These are phyloP conservation scores for Chymomyza procnemis DNA, from an alignment of 2,888 invertebrate species.

Conservation along the genomic window DNA sequence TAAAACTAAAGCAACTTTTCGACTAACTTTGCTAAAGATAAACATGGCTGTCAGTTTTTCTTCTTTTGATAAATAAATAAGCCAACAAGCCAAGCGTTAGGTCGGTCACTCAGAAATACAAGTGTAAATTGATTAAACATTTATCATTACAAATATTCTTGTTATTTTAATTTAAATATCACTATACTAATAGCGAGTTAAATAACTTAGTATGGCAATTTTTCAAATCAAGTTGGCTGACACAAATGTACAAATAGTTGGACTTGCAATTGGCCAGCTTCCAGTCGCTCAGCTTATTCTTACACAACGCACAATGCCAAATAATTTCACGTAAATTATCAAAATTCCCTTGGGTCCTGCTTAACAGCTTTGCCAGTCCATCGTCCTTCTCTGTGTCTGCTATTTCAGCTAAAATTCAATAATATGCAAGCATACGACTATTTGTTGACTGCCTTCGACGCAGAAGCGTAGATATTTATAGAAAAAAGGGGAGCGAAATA, in stretches of 20 bases:
- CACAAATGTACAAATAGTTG: neutral
- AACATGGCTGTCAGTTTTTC: neutral
- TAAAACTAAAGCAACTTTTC: neutral
- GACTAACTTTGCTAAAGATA: constrained; percentile 1
- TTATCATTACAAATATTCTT: neutral
- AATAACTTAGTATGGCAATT: neutral
- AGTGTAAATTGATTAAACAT: neutral
- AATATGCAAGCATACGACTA: neutral
- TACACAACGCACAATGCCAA: neutral
- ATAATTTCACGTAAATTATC: neutral
- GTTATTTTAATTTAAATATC: neutral
- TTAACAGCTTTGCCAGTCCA: neutral
- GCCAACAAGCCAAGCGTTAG: neutral
- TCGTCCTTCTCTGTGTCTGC: neutral
- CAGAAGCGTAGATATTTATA: too few species aligned
- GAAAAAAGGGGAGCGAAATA: too few species aligned
- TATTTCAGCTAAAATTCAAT: neutral
- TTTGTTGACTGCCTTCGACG: neutral
- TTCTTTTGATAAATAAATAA: neutral
- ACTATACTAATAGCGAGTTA: neutral
- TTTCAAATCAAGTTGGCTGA: neutral
- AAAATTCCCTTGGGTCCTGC: neutral
- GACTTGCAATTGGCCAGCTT: neutral
- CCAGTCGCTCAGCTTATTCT: neutral
- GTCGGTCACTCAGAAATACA: neutral